phyloP scores from a whole-genome alignment of 2,113 vertebrate species.

The Brachyhypopomus gauderio region DNA sequence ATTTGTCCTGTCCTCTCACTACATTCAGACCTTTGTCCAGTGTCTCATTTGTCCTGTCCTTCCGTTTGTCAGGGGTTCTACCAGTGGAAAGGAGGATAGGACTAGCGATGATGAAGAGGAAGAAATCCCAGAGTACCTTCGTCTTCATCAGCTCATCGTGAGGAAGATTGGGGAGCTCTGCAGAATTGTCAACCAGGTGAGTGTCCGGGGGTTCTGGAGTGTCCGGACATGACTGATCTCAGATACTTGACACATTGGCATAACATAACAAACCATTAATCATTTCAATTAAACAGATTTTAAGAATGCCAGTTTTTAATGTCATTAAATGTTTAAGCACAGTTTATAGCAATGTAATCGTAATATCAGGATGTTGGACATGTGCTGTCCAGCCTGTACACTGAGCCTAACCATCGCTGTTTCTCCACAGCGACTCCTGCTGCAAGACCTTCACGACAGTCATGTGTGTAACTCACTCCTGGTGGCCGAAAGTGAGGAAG shows the following conservation, averaged over 20 bases:
- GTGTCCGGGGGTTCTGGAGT: not conserved
- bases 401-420: not conserved
- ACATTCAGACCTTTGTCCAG: not conserved
- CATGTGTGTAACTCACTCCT: slow-evolving; percentile 93
- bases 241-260: too few relatives aligned
- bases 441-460: slow-evolving; percentile 95
- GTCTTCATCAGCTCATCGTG: slow-evolving; percentile 86
- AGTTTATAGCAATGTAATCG: too few relatives aligned
- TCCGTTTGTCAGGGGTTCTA: slow-evolving; percentile 63
- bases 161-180: slow-evolving; percentile 93
- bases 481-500: slow-evolving; percentile 97
- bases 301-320: too few relatives aligned
- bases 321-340: too few relatives aligned
- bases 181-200: slow-evolving; percentile 93
- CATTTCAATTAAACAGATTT: too few relatives aligned
- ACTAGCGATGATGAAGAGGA: slow-evolving; percentile 75
- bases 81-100: slow-evolving; percentile 64
- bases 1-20: too few relatives aligned
- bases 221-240: too few relatives aligned
- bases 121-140: slow-evolving; percentile 80
- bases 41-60: not conserved
- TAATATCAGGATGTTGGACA: too few relatives aligned
- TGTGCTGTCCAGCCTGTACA: not conserved
- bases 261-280: too few relatives aligned
- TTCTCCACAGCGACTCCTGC: slow-evolving; percentile 84